phyloP scores from a whole-genome alignment of 2,113 vertebrate genomes.

The Pelobates fuscus region DNA sequence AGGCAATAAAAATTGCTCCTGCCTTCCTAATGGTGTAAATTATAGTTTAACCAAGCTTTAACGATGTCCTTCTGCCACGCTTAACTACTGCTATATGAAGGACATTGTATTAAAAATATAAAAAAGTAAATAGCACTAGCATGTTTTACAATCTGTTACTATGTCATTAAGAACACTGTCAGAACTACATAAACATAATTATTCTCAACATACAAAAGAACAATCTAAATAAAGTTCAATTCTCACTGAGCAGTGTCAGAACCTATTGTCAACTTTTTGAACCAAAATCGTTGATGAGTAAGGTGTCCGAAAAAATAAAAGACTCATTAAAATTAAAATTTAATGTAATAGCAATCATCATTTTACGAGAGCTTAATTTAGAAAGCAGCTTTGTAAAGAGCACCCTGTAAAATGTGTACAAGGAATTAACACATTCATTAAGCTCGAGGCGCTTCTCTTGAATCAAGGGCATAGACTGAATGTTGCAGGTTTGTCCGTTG shows the following conservation, averaged over 20 bases:
- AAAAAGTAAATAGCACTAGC: conserved; percentile 85
- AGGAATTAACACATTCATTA: conserved; percentile 38
- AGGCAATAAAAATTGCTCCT: conserved; percentile 99
- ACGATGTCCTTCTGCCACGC: conserved; percentile 99
- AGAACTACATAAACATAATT: conserved; percentile 89
- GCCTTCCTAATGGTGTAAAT: conserved; percentile 99
- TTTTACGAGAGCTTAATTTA: conserved; percentile 42
- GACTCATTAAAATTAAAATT: conserved; percentile 41
- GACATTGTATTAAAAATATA: conserved; percentile 99
- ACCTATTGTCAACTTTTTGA: conserved; percentile 26
- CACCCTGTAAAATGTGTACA: not conserved
- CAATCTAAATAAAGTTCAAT: conserved; percentile 43
- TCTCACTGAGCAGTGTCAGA: conserved; percentile 5
- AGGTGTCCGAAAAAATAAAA: conserved; percentile 25
- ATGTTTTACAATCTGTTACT: conserved; percentile 99
- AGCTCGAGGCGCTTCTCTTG: not conserved
- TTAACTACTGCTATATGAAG: conserved; percentile 99
- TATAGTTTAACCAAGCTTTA: conserved; percentile 99
- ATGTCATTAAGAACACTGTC: conserved; percentile 97
- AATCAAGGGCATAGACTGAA: not conserved
- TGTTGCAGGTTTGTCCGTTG: not conserved
- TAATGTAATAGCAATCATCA: conserved; percentile 20
- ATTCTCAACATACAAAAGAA: conserved; percentile 75
- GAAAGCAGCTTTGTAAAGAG: conserved; percentile 28
- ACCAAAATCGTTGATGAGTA: conserved; percentile 36